phyloP scores from a whole-genome alignment of 37 sponge, comb jelly and placozoan genomes.

The Dysidea cf. avara region DNA sequence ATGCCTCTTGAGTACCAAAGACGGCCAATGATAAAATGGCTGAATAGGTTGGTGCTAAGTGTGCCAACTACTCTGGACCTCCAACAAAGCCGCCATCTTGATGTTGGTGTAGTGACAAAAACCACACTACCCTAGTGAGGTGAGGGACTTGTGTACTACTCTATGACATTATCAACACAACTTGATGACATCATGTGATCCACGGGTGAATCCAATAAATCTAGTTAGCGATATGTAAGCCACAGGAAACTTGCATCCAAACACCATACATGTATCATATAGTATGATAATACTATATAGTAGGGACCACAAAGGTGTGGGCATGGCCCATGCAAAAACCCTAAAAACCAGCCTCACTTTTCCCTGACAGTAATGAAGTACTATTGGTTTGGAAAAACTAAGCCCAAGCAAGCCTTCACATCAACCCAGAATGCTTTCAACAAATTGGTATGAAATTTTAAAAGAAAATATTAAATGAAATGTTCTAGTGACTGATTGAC shows the following conservation, averaged over 20 bases:
- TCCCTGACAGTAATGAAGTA: too few relatives aligned
- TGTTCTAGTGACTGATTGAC: too few relatives aligned
- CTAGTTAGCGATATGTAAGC: conserved; percentile 90
- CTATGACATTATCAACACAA: neutral
- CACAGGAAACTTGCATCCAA: conserved; percentile 97
- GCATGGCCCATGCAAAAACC: too few relatives aligned
- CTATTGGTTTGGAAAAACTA: too few relatives aligned
- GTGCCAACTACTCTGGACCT: conserved; percentile 94
- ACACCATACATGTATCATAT: too few relatives aligned
- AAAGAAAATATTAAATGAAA: too few relatives aligned
- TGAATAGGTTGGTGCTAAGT: conserved; percentile 95
- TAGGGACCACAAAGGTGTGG: too few relatives aligned
- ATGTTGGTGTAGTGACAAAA: conserved; percentile 77
- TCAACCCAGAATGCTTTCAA: too few relatives aligned
- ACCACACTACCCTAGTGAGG: conserved; percentile 42
- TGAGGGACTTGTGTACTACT: neutral
- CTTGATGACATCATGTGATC: conserved; percentile 4
- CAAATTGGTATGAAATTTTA: too few relatives aligned
- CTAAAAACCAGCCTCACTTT: too few relatives aligned
- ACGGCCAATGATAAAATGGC: conserved; percentile 84
- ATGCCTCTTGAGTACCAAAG: conserved; percentile 79
- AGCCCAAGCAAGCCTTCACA: too few relatives aligned
- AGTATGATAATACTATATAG: too few relatives aligned
- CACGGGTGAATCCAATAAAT: conserved; percentile 48
- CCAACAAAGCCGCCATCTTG: conserved; percentile 89